phyloP scores from a whole-genome alignment of 2,797 vertebrate species.

The Hapalemur alaotrensis region DNA sequence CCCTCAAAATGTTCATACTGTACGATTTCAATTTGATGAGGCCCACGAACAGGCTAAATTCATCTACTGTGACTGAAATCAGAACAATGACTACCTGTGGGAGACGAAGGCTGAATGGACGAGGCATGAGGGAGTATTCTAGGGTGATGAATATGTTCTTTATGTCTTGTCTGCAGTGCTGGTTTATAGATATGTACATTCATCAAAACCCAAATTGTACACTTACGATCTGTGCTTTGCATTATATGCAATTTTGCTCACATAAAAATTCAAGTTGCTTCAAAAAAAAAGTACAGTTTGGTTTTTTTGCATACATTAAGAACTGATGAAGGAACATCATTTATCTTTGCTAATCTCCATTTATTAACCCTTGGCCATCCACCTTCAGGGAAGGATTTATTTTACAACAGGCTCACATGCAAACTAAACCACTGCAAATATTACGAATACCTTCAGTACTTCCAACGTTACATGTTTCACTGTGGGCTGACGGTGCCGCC shows the following conservation, averaged over 20 bases:
- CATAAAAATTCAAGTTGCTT: conserved; percentile 33
- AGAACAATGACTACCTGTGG: neutral
- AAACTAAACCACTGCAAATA: neutral
- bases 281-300: neutral
- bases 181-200: neutral
- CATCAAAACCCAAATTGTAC: neutral
- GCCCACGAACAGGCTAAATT: neutral
- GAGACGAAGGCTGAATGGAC: neutral
- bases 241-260: neutral
- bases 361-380: neutral
- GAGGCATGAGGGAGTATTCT: neutral
- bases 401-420: neutral
- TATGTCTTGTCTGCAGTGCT: neutral
- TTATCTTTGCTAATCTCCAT: neutral
- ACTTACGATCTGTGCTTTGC: neutral
- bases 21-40: conserved; percentile 12
- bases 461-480: neutral
- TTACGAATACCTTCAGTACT: neutral
- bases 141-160: neutral
- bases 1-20: neutral
- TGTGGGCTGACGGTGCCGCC: too few relatives aligned
- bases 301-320: neutral
- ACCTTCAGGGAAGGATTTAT: neutral
- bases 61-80: neutral
- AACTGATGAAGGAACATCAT: neutral